A percentile compares a stretch with the other conserved stretches of the same genome.
These are phyloP conservation scores for Hystrix cristata DNA, from an alignment of 2,113 vertebrate species.

Conservation along the genomic window DNA sequence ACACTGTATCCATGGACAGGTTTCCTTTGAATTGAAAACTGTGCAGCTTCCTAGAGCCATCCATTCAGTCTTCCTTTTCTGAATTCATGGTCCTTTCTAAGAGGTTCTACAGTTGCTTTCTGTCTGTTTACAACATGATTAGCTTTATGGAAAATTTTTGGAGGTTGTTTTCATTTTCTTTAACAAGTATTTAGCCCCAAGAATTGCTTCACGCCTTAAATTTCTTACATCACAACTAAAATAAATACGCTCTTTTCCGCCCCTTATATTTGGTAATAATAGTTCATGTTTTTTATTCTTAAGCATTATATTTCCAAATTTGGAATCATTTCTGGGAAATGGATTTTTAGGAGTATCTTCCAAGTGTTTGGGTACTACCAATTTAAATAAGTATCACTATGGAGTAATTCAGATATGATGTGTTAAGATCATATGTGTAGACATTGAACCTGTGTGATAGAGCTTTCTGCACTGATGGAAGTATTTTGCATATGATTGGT, in stretches of 20 bases:
- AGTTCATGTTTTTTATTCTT: conserved; percentile 18
- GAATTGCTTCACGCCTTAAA: neutral
- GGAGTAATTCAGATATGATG: neutral
- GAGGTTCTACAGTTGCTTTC: neutral
- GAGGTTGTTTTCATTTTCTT: neutral
- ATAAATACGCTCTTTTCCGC: neutral
- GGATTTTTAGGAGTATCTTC: neutral
- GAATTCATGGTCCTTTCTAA: conserved; percentile 36
- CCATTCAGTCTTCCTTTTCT: neutral
- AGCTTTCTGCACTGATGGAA: neutral
- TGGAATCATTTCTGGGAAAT: neutral
- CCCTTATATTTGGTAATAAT: neutral
- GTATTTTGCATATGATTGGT: neutral
- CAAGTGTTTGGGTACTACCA: neutral
- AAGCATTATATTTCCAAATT: conserved; percentile 9
- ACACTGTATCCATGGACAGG: neutral
- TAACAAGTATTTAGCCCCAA: neutral
- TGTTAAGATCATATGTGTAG: neutral
- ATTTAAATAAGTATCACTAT: neutral
- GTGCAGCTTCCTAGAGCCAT: neutral
- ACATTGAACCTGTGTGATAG: neutral
- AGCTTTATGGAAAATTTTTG: neutral
- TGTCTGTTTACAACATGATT: neutral
- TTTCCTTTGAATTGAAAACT: conserved; percentile 35
- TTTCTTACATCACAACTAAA: neutral